Evolutionary conservation across 1,140 invertebrate genomes (phyloP).

Genomic region (Danaus plexippus): DNA sequence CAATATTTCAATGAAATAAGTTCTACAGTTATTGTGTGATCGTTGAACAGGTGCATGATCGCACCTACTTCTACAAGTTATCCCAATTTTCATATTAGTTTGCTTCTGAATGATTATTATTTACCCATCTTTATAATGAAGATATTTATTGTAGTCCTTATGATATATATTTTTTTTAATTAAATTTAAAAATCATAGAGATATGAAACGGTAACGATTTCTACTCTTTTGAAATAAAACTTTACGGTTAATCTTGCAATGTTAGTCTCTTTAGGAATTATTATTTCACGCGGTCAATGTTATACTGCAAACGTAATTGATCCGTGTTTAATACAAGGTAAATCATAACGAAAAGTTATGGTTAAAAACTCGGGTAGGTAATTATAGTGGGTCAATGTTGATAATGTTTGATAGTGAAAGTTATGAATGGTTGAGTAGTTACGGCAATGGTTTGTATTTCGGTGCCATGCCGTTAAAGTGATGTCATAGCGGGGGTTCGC

Average conservation of each 20-base stretch:
- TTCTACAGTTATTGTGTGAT: too few relatives aligned
- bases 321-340: constrained; percentile 26
- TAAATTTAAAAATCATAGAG: too few relatives aligned
- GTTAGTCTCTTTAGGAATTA: constrained; percentile 7
- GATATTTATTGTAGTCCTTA: too few relatives aligned
- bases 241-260: background rate
- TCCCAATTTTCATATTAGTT: too few relatives aligned
- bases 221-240: too few relatives aligned
- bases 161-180: too few relatives aligned
- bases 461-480: constrained; percentile 3
- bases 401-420: constrained; percentile 18
- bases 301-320: constrained; percentile 22
- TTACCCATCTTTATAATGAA: too few relatives aligned
- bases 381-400: constrained; percentile 37
- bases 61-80: too few relatives aligned
- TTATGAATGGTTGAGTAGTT: constrained; percentile 9
- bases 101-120: too few relatives aligned
- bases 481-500: constrained; percentile 12
- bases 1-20: too few relatives aligned
- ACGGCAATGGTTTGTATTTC: constrained; percentile 2
- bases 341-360: constrained; percentile 33
- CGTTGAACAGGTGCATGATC: too few relatives aligned
- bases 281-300: constrained; percentile 15
- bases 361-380: constrained; percentile 25
- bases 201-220: too few relatives aligned